A percentile compares a stretch with the other conserved stretches of the same genome.
phyloP scores from a whole-genome alignment of 1,140 invertebrate species.

The Tetragnatha versicolor region DNA sequence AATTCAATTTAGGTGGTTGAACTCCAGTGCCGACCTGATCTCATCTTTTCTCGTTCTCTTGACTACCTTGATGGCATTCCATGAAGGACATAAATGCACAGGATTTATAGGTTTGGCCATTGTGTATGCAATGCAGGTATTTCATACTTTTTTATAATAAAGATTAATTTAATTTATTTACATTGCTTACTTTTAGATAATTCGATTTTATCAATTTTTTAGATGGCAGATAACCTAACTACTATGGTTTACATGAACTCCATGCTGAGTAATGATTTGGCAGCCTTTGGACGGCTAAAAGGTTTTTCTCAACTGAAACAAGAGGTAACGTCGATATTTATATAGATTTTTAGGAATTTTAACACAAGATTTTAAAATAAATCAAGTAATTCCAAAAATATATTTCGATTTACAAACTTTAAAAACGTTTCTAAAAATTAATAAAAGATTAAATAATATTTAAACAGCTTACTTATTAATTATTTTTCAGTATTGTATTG shows the following conservation, averaged over 20 bases:
- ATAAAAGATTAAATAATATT: no score
- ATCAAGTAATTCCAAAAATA: no score
- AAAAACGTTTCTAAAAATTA: no score
- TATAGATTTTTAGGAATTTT: no score
- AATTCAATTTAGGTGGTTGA: conserved; percentile 15
- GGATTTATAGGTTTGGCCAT: conserved; percentile 88
- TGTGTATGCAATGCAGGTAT: conserved; percentile 85
- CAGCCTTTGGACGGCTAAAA: conserved; percentile 95
- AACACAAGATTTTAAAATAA: no score
- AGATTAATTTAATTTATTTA: background rate
- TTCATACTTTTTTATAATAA: background rate
- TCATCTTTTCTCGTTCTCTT: conserved; percentile 15
- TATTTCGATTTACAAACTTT: no score
- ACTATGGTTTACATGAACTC: conserved; percentile 96
- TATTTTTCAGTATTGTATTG: no score
- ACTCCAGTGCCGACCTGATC: conserved; percentile 8
- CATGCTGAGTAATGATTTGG: conserved; percentile 96
- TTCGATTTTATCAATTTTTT: background rate
- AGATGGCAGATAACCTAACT: conserved; percentile 85
- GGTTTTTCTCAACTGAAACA: conserved; percentile 86
- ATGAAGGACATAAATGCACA: conserved; percentile 66
- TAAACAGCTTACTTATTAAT: no score
- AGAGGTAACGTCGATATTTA: conserved; percentile 62
- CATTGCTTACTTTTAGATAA: background rate
- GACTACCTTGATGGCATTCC: background rate